Evolutionary conservation across 2,888 invertebrate species (phyloP), one percentile per base, ranked within the genome.

Genomic region (Polylopha cassiicola): DNA sequence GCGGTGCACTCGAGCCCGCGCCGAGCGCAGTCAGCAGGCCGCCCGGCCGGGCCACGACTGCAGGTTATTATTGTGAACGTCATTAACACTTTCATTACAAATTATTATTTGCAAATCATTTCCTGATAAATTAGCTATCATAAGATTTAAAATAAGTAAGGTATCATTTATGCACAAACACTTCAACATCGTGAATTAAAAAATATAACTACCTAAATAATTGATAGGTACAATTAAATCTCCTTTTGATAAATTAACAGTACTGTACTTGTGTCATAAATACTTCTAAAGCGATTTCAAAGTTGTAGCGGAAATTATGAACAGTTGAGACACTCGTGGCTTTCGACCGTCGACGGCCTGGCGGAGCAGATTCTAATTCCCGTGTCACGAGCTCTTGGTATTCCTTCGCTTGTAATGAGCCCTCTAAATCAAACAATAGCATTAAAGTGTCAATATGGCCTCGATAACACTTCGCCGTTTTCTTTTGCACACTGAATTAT

Each of bases 341-440:
- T 32, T 15, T 26, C 26, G 38, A 20, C 26, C 38, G 38, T 30
- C 20, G 33, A 57, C 49, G 56, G 55, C 51, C 53, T 50, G 46
- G 48, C 55, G 53, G 54, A 56, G 56, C 61, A 63, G 65, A 66
- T 62, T 58, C 73, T 68, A 63, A 68, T 70, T 55, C 57, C 58
- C 54, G 44, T 41, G 66, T 69, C 77, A 75, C 73, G 80, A 74
- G 51, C 62, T 33, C 26, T 30, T 60, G 70, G 73, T 73, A 75
- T 77, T 79, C 79, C 69, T 70, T 72, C 67, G 65, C 56, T 51
- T 43, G 68, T 85, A 84, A 84, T 85, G 85, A 84, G 78, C 66
- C 65, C 79, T 75, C 71, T 85, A 85, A 82, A 85, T 84, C 85
- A 85, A 84, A 85, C 84, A 84, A 85, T 82, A 76, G 82, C 80